phyloP scores from a whole-genome alignment of 2,888 invertebrate genomes.

The Drosophila robusta region DNA sequence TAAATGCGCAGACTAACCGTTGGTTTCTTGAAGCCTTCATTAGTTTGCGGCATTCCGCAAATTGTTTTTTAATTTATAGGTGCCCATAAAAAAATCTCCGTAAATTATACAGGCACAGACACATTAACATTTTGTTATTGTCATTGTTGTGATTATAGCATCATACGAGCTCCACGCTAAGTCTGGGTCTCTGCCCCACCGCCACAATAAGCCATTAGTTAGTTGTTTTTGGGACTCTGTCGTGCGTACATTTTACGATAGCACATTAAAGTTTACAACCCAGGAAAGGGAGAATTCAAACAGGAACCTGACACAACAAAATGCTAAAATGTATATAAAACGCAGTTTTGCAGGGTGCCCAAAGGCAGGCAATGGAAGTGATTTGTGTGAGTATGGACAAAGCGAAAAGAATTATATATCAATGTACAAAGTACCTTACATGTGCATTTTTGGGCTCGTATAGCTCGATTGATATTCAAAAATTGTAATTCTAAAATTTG shows the following conservation, averaged over 20 bases:
- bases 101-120: slow-evolving; percentile 3
- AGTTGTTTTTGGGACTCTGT: slow-evolving; percentile 18
- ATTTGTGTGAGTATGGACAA: slow-evolving; percentile 8
- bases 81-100: slow-evolving; percentile 56
- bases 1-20: slow-evolving; percentile 38
- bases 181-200: slow-evolving; percentile 3
- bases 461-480: too few species aligned
- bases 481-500: too few species aligned
- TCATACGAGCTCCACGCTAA: slow-evolving; percentile 31
- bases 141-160: slow-evolving; percentile 64
- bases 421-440: too few species aligned
- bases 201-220: slow-evolving; percentile 44
- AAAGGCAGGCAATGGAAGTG: slow-evolving; percentile 11
- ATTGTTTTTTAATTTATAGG: slow-evolving; percentile 76
- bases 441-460: too few species aligned
- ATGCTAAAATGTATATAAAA: slow-evolving; percentile 52
- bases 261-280: slow-evolving; percentile 70
- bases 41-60: slow-evolving; percentile 32
- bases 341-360: background rate
- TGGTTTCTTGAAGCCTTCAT: slow-evolving; percentile 27
- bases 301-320: slow-evolving; percentile 36
- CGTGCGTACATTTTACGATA: slow-evolving; percentile 64
- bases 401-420: background rate
- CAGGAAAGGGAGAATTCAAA: slow-evolving; percentile 14
- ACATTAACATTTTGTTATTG: slow-evolving; percentile 66